Base-by-base conservation (phyloP, 2,797 vertebrate genomes). In the Zonotrichia albicollis region DNA sequence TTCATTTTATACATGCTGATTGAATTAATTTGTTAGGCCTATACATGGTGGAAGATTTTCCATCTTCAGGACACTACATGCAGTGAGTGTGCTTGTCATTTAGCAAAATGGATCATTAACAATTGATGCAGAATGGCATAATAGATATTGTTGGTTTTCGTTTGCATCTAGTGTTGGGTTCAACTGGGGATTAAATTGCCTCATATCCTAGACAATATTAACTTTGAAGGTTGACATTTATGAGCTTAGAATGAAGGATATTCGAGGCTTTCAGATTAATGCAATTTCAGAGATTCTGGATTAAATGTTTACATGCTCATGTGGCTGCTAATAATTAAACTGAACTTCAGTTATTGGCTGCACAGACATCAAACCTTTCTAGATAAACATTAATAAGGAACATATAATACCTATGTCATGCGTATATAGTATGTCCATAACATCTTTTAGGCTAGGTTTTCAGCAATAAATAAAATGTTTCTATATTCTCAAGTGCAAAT, bases 151-250 rank as follows among this genome's bases (percentile, higher is more conserved):
- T 34, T 94, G 53, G 54, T 81, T 75, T 93, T 94, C 57, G 83
- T 96, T 71, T 38, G 73, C 78, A 93, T 92, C 91, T 78, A 90
- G 38, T 67, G 21, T 38, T 88, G 73, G 70, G 73, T 96, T 96
- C 84, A 93, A 14, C 40, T 92, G 85, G 84, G 85, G 72, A 96
- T 95, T 97, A 93, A 96, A 97, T 92, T 94, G 68, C 75, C 75
- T 96, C 29, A 67, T 93, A 77, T 68, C 77, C 43, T 66, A 82
- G 54, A 90, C 38, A 92, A 90, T 91, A 96, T 88, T 96, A 95
- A 97, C 84, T 96, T 83, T 74, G 87, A 68, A 94, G 76, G 68
- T 55, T 96, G 91, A 89, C 61, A 95, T 97, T 96, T 97, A 92
- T 40, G 30, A 95, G 40, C 26, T 54, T 51, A 87, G 72, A 62